Conservation (phyloP, 2,888 invertebrate species). For the Opisthograptis luteolata region DNA sequence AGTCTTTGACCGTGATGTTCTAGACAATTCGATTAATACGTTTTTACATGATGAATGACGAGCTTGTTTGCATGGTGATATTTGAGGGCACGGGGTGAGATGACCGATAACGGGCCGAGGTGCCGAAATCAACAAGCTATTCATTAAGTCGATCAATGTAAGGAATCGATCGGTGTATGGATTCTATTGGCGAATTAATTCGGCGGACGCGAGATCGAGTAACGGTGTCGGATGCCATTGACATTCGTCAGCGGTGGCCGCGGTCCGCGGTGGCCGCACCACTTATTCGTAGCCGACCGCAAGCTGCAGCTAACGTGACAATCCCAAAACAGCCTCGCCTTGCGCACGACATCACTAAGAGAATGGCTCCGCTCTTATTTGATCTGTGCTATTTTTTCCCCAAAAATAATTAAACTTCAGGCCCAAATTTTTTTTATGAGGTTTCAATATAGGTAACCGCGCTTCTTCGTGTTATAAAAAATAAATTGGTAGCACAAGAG, state of each 20-base stretch:
- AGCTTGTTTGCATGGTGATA: constrained; percentile 48
- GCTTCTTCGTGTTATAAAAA: constrained; percentile 14
- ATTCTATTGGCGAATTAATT: constrained; percentile 81
- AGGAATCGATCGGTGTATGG: constrained; percentile 72
- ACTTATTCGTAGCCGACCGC: constrained; percentile 44
- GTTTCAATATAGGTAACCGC: constrained; percentile 8
- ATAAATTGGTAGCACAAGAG: constrained; percentile 15
- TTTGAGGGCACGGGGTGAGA: constrained; percentile 61
- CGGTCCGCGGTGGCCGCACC: constrained; percentile 51
- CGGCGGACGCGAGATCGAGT: constrained; percentile 79
- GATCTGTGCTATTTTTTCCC: constrained; percentile 17
- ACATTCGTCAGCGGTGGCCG: constrained; percentile 77
- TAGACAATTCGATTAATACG: constrained; percentile 57
- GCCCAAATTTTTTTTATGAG: constrained; percentile 12
- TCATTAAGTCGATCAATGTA: constrained; percentile 74
- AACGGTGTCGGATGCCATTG: constrained; percentile 81
- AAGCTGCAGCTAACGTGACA: constrained; percentile 46
- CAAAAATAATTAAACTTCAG: constrained; percentile 15
- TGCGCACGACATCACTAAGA: constrained; percentile 22
- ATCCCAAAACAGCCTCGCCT: constrained; percentile 36
- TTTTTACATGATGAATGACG: constrained; percentile 56
- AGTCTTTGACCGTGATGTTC: constrained; percentile 70
- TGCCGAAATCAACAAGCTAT: constrained; percentile 64
- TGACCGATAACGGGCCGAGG: constrained; percentile 66
- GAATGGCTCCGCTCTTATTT: constrained; percentile 18